These are phyloP conservation scores for Bovichtus diacanthus DNA, from an alignment of 2,797 vertebrate genomes.

Conservation along the genomic window DNA sequence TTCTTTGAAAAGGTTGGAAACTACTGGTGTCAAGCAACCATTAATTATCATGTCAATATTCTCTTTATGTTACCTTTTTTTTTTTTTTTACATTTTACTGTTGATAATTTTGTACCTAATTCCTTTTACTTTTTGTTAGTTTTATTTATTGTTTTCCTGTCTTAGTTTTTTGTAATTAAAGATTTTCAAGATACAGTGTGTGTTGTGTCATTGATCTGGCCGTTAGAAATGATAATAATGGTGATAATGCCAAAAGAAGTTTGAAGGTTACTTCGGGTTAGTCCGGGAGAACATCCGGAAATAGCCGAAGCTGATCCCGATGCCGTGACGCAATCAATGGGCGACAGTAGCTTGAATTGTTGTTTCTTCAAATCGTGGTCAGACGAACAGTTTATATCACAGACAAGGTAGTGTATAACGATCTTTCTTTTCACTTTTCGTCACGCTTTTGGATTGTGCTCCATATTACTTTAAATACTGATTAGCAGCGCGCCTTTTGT, in stretches of 20 bases:
- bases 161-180: constrained; percentile 82
- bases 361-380: constrained; percentile 75
- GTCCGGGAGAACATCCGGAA: constrained; percentile 12
- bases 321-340: constrained; percentile 69
- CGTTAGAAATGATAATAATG: neutral
- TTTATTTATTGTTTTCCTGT: constrained; percentile 82
- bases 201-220: constrained; percentile 45
- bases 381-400: constrained; percentile 62
- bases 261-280: neutral
- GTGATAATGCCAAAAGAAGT: neutral
- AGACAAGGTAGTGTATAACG: constrained; percentile 61
- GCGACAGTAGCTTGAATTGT: constrained; percentile 75
- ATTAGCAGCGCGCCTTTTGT: neutral
- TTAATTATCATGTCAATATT: constrained; percentile 54
- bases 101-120: constrained; percentile 63
- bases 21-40: constrained; percentile 27
- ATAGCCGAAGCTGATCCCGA: neutral
- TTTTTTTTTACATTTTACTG: constrained; percentile 47
- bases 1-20: constrained; percentile 33
- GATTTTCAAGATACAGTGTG: constrained; percentile 31
- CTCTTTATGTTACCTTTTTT: constrained; percentile 61
- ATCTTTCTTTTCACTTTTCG: neutral
- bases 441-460: neutral
- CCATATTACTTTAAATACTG: too few relatives aligned
- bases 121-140: constrained; percentile 53